Evolutionary conservation across 2,797 vertebrate genomes (phyloP).

Genomic region (Onychomys arenicola): DNA sequence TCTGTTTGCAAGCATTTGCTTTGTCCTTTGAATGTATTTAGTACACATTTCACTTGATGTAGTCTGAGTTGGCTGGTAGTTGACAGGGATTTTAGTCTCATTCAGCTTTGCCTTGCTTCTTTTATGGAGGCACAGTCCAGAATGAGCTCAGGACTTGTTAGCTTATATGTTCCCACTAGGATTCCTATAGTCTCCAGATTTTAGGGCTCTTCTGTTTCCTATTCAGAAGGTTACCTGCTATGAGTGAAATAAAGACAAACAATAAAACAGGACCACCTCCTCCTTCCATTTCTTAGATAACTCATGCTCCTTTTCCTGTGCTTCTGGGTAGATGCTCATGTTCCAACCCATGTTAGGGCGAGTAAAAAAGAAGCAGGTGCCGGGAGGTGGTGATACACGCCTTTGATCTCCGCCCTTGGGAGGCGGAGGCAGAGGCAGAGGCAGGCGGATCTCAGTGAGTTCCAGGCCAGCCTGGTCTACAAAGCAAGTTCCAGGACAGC

Average conservation of each 20-base stretch:
- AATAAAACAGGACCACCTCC: background rate
- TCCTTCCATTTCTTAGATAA: background rate
- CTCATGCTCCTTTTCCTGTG: background rate
- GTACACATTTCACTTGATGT: background rate
- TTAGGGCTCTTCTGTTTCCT: background rate
- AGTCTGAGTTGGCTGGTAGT: background rate
- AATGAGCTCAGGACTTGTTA: background rate
- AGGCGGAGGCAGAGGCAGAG: no score
- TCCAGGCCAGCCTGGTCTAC: no score
- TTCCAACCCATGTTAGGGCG: background rate
- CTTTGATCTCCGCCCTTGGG: no score
- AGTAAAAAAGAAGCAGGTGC: background rate
- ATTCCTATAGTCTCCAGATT: background rate
- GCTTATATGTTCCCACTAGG: background rate
- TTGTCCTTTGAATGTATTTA: background rate
- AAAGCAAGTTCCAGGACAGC: no score
- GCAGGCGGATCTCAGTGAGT: no score
- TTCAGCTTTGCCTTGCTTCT: background rate
- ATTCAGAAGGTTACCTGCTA: background rate
- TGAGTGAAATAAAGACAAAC: background rate
- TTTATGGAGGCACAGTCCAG: background rate
- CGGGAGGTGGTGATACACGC: no score
- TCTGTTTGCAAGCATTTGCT: background rate
- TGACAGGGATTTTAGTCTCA: constrained; percentile 3
- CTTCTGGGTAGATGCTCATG: background rate